Base-by-base conservation (phyloP, 2,113 vertebrate species). In the Malurus melanocephalus region DNA sequence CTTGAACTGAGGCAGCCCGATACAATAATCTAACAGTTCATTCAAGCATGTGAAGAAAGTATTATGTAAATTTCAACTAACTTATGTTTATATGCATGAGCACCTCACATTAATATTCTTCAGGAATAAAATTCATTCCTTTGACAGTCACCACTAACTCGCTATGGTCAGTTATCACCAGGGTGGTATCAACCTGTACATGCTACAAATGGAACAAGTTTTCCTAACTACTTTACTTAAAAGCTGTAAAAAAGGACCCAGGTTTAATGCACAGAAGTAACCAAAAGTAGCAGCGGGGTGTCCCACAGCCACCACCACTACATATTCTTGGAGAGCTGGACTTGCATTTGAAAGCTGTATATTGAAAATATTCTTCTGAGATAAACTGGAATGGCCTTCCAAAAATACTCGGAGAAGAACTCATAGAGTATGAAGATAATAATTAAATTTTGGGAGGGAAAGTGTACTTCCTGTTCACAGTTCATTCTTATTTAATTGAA, bases 1-100 rank as follows among this genome's bases (percentile, higher is more conserved):
- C 65, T 96, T 87, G 88, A 95, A 94, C 76, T 85, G 87, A 92
- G 68, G 87, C 84, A 94, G 90, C 60, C 87, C 48, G 2, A 32
- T 53, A 89, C 83, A 96, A 94, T 94, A 94, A 96, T 91, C 68
- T 92, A 94, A 94, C 72, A 88, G 93, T 72, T 84, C 85, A 85
- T 92, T 94, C 90, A 91, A 87, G 92, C 80, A 95, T 71, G 79
- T 72, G 83, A 65, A 91, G 68, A 35, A 85, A 94, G 85, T 79
- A 77, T 86, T 94, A 96, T 95, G 96, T 77, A 96, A 96, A 97
- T 97, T 92, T 76, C 64, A 49, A 59, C 90, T 93, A 94, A 93
- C 94, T 95, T 95, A 30, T 89, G 89, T 89, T 62, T 92, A 80
- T 80, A 95, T 95, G 84, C 90, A 89, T 87, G 71, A 90, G 64